Conservation (phyloP, 2,888 invertebrate genomes). For the Loripinus fragilis region DNA sequence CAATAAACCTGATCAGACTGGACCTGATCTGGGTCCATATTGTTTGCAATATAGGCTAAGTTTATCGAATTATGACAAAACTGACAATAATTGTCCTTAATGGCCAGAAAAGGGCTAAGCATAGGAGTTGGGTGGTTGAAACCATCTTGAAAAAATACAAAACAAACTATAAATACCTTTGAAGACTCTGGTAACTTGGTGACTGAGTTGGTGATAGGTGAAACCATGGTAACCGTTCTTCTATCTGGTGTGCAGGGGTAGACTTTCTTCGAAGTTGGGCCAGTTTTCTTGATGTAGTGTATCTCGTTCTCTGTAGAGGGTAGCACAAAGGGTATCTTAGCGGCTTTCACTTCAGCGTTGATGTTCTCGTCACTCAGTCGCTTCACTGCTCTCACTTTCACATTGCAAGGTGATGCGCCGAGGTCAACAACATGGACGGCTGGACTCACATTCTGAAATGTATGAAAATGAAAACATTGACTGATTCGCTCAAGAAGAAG, state of each 20-base stretch:
- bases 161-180: slow-evolving; percentile 52
- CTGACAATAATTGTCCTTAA: too few relatives aligned
- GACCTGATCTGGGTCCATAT: too few relatives aligned
- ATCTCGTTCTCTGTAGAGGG: slow-evolving; percentile 66
- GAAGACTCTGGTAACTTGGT: slow-evolving; percentile 55
- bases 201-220: slow-evolving; percentile 68
- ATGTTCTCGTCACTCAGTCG: slow-evolving; percentile 59
- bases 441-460: slow-evolving; percentile 66
- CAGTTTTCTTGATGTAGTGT: slow-evolving; percentile 52
- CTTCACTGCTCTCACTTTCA: slow-evolving; percentile 43
- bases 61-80: too few relatives aligned
- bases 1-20: too few relatives aligned
- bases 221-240: slow-evolving; percentile 70
- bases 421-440: slow-evolving; percentile 72
- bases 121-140: too few relatives aligned
- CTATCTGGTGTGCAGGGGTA: slow-evolving; percentile 59
- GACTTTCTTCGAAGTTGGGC: slow-evolving; percentile 55
- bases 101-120: too few relatives aligned
- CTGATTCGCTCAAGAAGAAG: too few relatives aligned
- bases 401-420: slow-evolving; percentile 56
- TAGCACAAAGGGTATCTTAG: slow-evolving; percentile 53
- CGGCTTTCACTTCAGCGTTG: slow-evolving; percentile 44
- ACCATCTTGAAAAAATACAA: too few relatives aligned
- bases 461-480: too few relatives aligned
- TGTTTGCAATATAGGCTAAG: too few relatives aligned